Percentiles rank a stretch among this genome's conserved stretches.
These are phyloP conservation scores for Diarsia rubi DNA, from an alignment of 2,888 invertebrate genomes.

Conservation along the genomic window DNA sequence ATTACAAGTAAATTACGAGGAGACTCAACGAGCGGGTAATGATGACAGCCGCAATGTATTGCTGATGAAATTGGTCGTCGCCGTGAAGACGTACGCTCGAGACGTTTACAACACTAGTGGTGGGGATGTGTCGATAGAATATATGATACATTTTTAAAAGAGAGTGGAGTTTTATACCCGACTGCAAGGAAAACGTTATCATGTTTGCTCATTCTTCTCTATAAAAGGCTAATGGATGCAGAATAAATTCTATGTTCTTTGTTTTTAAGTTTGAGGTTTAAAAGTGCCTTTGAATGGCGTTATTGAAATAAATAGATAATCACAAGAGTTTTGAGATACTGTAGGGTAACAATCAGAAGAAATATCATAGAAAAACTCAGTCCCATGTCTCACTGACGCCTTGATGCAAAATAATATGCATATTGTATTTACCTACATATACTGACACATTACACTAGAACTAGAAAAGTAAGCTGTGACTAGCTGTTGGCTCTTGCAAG, in stretches of 20 bases:
- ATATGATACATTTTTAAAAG: background rate
- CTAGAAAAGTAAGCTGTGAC: background rate
- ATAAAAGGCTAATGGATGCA: background rate
- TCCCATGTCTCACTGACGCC: background rate
- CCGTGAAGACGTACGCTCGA: slow-evolving; percentile 68
- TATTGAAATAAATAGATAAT: background rate
- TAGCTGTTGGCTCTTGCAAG: background rate
- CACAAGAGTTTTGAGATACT: background rate
- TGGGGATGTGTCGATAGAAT: slow-evolving; percentile 64
- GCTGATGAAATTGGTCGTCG: slow-evolving; percentile 74
- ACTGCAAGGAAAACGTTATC: too few relatives aligned
- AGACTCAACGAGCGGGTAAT: slow-evolving; percentile 62
- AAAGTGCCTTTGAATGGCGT: background rate
- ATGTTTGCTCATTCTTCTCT: background rate
- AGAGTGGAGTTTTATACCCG: background rate
- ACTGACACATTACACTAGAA: too few relatives aligned
- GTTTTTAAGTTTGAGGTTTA: background rate
- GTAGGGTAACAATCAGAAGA: background rate
- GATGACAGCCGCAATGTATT: slow-evolving; percentile 59
- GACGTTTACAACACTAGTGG: slow-evolving; percentile 75
- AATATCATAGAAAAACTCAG: background rate
- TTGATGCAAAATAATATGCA: background rate
- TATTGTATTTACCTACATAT: too few relatives aligned
- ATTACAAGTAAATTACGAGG: slow-evolving; percentile 52
- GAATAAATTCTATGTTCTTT: background rate